Evolutionary conservation across 2,113 vertebrate genomes (phyloP).

Genomic region (Equus quagga): DNA sequence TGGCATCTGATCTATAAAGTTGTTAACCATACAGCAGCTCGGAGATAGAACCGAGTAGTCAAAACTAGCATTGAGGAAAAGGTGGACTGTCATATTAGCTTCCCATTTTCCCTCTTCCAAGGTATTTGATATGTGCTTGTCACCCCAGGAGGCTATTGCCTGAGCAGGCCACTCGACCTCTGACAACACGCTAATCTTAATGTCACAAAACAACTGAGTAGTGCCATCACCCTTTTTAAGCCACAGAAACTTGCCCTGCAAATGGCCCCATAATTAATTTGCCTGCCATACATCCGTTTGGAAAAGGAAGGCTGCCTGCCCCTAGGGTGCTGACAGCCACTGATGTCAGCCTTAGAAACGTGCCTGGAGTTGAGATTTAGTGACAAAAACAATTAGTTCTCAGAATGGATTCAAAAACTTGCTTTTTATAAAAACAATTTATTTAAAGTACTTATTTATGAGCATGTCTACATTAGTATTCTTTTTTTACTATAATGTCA

Average conservation of each 20-base stretch:
- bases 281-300: rapidly evolving
- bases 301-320: too few species aligned
- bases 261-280: not conserved
- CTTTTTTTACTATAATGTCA: not conserved
- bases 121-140: rapidly evolving
- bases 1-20: not conserved
- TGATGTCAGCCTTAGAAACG: not conserved
- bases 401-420: not conserved
- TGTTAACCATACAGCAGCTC: not conserved
- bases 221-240: not conserved
- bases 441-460: not conserved
- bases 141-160: rapidly evolving
- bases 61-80: too few species aligned
- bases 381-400: not conserved
- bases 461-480: not conserved
- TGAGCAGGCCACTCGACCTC: too few species aligned
- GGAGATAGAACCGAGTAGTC: rapidly evolving
- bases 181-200: not conserved
- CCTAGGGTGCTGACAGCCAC: too few species aligned
- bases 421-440: not conserved
- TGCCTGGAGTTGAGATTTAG: not conserved
- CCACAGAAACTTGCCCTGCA: not conserved
- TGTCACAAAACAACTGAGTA: rapidly evolving
- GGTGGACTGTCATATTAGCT: too few species aligned
- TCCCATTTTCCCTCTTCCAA: not conserved